Conservation (phyloP, 2,888 invertebrate genomes). For the Octonoba sinensis region DNA sequence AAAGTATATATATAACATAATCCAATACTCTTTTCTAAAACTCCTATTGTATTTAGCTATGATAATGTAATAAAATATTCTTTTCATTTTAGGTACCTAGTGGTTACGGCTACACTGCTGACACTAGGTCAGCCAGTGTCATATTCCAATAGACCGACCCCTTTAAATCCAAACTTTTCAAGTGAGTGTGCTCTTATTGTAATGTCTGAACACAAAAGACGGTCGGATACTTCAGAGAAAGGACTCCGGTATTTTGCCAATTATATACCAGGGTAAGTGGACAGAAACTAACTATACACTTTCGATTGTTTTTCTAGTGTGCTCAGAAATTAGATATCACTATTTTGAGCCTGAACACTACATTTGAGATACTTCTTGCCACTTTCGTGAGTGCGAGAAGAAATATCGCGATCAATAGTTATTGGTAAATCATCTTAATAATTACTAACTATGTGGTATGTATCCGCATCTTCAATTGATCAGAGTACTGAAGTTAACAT, state of each 20-base stretch:
- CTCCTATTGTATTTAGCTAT: too few relatives aligned
- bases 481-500: too few relatives aligned
- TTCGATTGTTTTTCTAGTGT: neutral
- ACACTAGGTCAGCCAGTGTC: constrained; percentile 58
- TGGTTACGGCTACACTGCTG: constrained; percentile 56
- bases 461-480: too few relatives aligned
- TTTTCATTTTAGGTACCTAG: constrained; percentile 42
- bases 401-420: too few relatives aligned
- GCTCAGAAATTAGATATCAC: neutral
- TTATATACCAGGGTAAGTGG: constrained; percentile 64
- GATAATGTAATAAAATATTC: neutral
- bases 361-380: neutral
- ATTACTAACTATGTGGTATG: too few relatives aligned
- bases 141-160: constrained; percentile 51
- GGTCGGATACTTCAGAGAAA: constrained; percentile 35
- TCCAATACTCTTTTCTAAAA: neutral
- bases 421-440: too few relatives aligned
- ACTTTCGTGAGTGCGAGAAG: neutral
- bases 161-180: constrained; percentile 57
- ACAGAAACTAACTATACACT: neutral
- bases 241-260: constrained; percentile 62
- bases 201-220: constrained; percentile 48
- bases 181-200: constrained; percentile 66
- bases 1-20: too few relatives aligned
- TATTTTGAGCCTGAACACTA: neutral